Base-by-base conservation (phyloP, 2,797 vertebrate species). In the Poeciliopsis gracilis region DNA sequence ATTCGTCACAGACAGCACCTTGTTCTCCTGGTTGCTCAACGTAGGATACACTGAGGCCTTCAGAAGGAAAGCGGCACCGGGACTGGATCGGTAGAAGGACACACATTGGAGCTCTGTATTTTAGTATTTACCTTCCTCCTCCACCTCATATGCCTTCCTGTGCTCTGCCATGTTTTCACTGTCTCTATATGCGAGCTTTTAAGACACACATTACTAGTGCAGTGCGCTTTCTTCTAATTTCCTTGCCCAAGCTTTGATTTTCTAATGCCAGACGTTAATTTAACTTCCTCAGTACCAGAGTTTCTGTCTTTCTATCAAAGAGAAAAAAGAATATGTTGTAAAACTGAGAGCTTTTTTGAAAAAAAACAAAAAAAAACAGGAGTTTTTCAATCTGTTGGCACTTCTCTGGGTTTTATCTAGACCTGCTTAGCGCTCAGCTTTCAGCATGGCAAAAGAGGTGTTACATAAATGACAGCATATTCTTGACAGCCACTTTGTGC, bases 41-140 rank as follows among this genome's bases (percentile, higher is more conserved):
- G 76, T 77, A 33, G 70, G 77, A 77, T 85, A 93, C 89, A 93
- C 86, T 92, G 87, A 78, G 81, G 83, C 86, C 87, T 92, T 94
- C 81, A 89, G 82, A 83, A 28, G 53, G 73, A 73, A 80, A 80
- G 82, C 78, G 82, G 87, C 72, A 72, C 72, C 51, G 73, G 51
- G 72, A 66, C n/a, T 8, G 77, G 76, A 77, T 75, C 75, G 45
- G 78, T 45, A 76, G 66, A 77, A 82, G 78, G 75, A 78, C 80
- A 78, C 79, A 94, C 91, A 93, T 86, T 89, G 87, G 76, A 76
- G 82, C 91, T 91, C 87, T 92, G 81, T 93, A 69, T 83, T 86
- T 84, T 80, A 85, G 72, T 84, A 53, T 88, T 90, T 81, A 67
- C 84, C 88, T 87, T 88, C 81, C 84, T 82, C 81, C 83, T 84